Percentiles rank a stretch among this genome's conserved stretches.
Conservation (phyloP, 2,113 vertebrate species). For the Gopherus evgoodei region DNA sequence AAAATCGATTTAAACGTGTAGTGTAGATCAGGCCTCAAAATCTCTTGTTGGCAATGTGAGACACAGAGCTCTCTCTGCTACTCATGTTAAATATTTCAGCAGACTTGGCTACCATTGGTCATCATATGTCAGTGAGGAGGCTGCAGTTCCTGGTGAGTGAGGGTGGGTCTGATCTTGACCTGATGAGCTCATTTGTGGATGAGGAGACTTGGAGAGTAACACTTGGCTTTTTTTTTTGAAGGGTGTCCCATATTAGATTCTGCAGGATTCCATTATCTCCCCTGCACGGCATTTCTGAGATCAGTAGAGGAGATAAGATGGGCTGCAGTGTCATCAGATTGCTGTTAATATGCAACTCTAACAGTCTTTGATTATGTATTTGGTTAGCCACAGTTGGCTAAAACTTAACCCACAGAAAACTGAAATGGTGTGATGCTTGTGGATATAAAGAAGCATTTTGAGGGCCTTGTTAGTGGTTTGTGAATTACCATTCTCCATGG, state of each 20-base stretch:
- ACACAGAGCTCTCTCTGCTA: neutral
- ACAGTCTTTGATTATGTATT: neutral
- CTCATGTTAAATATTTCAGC: conserved; percentile 13
- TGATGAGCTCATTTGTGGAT: neutral
- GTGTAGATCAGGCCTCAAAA: too few species aligned
- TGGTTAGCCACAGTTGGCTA: neutral
- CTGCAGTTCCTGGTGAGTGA: neutral
- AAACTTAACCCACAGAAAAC: neutral
- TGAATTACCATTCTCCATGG: neutral
- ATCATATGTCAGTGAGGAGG: neutral
- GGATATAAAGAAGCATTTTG: neutral
- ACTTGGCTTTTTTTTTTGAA: neutral
- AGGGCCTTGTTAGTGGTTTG: neutral
- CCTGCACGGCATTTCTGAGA: neutral
- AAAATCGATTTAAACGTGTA: too few species aligned
- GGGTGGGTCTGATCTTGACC: neutral
- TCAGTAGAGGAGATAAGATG: neutral
- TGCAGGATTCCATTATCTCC: neutral
- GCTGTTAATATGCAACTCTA: neutral
- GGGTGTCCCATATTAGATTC: neutral
- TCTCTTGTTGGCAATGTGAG: neutral
- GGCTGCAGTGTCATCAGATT: neutral
- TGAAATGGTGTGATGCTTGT: neutral
- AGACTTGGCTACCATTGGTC: neutral
- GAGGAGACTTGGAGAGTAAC: neutral